Evolutionary conservation across 2,113 vertebrate species (phyloP), one percentile per base, ranked within the genome.

Genomic region (Oncorhynchus nerka): DNA sequence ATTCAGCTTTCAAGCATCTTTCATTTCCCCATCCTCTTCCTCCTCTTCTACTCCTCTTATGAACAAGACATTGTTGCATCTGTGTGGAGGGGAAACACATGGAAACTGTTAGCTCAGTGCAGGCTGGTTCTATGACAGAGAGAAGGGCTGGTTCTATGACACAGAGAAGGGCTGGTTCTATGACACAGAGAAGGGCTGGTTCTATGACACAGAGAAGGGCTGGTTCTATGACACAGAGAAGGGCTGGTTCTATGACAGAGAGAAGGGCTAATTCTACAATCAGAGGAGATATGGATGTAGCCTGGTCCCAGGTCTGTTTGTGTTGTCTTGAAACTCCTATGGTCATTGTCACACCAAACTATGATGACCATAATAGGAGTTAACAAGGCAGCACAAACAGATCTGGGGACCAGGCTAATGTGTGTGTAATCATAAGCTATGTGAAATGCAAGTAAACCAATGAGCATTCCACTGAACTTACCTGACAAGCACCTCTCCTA

Each of bases 1-100:
- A 30, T 67, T 28, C 12, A 30, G 5, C 7, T 7, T 20, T 69
- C 93, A 94, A 99, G 92, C 51, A 0, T 99, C 98, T 91, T 97
- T 95, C 97, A 99, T 99, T 89, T 99, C 97, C 83, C 97, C 97
- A 70, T 99, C 98, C 92, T 99, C 98, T 85, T 99, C 97, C 71
- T 99, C 98, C 83, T 99, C 97, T 92, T 99, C 98, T 71, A 99
- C 97, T 34, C 98, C 97, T 92, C 97, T 92, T 92, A 99, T 99
- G 93, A 99, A 99, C 89, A 99, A 92, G 77, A 99, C 97, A 68
- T 99, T 99, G 93, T 99, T 99, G 90, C 97, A 99, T 87, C 97
- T 99, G 93, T 22, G 83, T 85, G 84, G 6, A 71, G 1, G 9
- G 70, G 39, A 45, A 45, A 45, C 39, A 45, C 9, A 11, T 11